Evolutionary conservation across 2,113 vertebrate genomes (phyloP), one percentile per base, ranked within the genome.

Genomic region (Tonatia bakeri): DNA sequence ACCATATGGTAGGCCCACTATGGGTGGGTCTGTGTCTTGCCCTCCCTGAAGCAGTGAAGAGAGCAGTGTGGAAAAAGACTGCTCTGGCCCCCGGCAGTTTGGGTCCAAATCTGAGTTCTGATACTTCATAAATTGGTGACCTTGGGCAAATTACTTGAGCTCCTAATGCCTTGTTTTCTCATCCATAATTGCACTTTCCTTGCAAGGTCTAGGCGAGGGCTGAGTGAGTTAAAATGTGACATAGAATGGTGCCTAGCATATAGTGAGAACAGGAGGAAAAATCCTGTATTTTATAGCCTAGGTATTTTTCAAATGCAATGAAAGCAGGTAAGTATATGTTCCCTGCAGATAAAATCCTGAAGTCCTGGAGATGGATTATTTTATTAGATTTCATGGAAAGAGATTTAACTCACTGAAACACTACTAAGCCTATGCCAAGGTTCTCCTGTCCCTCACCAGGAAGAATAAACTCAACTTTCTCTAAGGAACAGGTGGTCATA

Each of bases 401-500:
- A 50, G 65, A 33, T 43, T 56, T 70, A 70, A 79, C 13, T 52
- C 72, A 50, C 38, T 81, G 43, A 45, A 91, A 83, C 31, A 87
- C 36, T 81, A 47, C 7, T 73, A 75, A 89, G 65, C 80, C 19
- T 65, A 40, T 76, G 40, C 73, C 69, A 70, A 31, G 64, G 70
- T 24, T 24, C 50, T 75, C 36, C 38, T 93, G 69, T 90, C n/a
- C 52, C 38, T 79, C 59, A 72, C n/a, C 2, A 14, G 43, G 40
- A 77, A 95, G 82, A 95, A 90, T 36, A 87, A 96, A 59, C 31
- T 83, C 38, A 61, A 33, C n/a, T 75, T 92, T 69, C 59, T 67
- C 70, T 83, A 90, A 87, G 13, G n/a, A 76, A 33, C 13, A 79
- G 33, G 61, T 24, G 47, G 14, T 69, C 7, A 4, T 26, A 47